Percentiles rank a stretch among this genome's conserved stretches.
Evolutionary conservation across 2,113 vertebrate genomes (phyloP).

Genomic region (Sardina pilchardus): DNA sequence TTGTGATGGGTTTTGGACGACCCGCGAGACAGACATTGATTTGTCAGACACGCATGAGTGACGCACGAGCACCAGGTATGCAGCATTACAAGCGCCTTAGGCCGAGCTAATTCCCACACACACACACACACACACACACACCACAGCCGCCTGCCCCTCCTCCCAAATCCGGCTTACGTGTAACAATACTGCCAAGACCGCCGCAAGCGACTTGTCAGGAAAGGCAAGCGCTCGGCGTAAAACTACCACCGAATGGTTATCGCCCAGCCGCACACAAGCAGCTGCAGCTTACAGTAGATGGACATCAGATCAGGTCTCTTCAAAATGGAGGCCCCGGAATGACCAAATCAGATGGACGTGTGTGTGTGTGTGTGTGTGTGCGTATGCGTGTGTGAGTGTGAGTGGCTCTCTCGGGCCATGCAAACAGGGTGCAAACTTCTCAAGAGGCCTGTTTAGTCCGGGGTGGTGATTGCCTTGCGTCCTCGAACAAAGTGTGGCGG

Average conservation of each 20-base stretch:
- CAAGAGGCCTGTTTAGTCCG: background rate
- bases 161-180: slow-evolving; percentile 27
- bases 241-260: background rate
- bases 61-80: slow-evolving; percentile 19
- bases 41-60: background rate
- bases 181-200: slow-evolving; percentile 22
- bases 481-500: background rate
- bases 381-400: no score
- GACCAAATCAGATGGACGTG: no score
- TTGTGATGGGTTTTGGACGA: background rate
- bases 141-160: background rate
- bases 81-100: slow-evolving; percentile 24
- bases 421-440: background rate
- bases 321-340: background rate
- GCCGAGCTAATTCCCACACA: slow-evolving; percentile 28
- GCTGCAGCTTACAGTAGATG: no score
- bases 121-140: no score
- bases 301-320: background rate
- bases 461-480: background rate
- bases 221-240: background rate
- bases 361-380: no score
- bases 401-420: background rate
- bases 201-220: slow-evolving; percentile 32
- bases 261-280: no score
- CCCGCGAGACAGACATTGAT: background rate